phyloP scores from a whole-genome alignment of 2,797 vertebrate genomes.

The Phrynocephalus vlangalii region DNA sequence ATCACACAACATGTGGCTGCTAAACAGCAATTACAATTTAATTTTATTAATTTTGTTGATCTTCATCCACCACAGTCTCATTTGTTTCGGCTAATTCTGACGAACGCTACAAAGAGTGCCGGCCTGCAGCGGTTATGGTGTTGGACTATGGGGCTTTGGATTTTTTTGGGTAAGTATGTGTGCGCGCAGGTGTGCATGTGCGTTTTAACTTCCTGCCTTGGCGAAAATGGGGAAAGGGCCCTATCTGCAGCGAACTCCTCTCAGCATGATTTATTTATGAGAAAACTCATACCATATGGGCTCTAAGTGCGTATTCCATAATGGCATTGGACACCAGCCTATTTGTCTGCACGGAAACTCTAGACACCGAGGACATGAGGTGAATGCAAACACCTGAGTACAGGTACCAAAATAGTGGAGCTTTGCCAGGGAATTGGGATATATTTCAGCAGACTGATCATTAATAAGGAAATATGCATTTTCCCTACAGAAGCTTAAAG shows the following conservation, averaged over 20 bases:
- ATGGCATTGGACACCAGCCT: constrained; percentile 43
- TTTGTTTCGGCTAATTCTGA: constrained; percentile 33
- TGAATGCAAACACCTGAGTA: constrained; percentile 58
- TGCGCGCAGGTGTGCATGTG: no score
- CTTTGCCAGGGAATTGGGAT: constrained; percentile 31
- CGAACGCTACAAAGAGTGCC: neutral
- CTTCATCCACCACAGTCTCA: constrained; percentile 51
- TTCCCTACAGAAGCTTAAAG: constrained; percentile 46
- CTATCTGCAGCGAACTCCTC: constrained; percentile 31
- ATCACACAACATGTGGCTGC: constrained; percentile 56
- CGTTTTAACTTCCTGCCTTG: neutral
- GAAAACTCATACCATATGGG: constrained; percentile 53
- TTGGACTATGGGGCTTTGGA: neutral
- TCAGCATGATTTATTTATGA: constrained; percentile 64
- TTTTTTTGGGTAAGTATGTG: no score
- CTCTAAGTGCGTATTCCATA: constrained; percentile 47
- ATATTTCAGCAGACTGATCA: constrained; percentile 44
- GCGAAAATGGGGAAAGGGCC: constrained; percentile 25
- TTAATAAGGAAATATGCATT: constrained; percentile 57
- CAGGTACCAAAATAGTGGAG: constrained; percentile 41
- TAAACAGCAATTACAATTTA: constrained; percentile 62
- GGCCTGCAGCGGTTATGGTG: constrained; percentile 4
- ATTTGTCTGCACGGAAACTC: constrained; percentile 56
- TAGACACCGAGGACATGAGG: constrained; percentile 52
- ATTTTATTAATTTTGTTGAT: constrained; percentile 65